Conservation (phyloP, 1,140 invertebrate species). For the Lepidurus arcticus region DNA sequence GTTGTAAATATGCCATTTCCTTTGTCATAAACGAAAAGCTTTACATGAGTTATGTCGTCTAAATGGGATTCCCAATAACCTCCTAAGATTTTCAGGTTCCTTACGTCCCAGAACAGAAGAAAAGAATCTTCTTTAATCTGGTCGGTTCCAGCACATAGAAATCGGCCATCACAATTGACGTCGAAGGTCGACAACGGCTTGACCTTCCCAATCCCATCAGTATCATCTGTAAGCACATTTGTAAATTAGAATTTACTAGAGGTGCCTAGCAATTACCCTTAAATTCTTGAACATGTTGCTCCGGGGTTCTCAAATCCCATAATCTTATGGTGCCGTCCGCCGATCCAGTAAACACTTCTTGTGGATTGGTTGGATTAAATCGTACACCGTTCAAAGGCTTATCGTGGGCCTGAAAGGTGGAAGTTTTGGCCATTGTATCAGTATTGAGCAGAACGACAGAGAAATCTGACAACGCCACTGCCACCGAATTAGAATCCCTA, state of each 20-base stretch:
- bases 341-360: conserved; percentile 56
- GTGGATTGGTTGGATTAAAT: conserved; percentile 54
- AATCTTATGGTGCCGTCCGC: conserved; percentile 55
- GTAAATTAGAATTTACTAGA: conserved; percentile 38
- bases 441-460: conserved; percentile 31
- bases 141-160: conserved; percentile 71
- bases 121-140: conserved; percentile 62
- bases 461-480: conserved; percentile 34
- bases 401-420: conserved; percentile 38
- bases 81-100: conserved; percentile 61
- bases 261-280: conserved; percentile 48
- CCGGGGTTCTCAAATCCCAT: conserved; percentile 58
- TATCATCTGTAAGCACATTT: conserved; percentile 44
- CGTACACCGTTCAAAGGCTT: conserved; percentile 45
- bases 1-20: conserved; percentile 2
- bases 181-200: conserved; percentile 67
- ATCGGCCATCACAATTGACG: conserved; percentile 60
- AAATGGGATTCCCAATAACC: conserved; percentile 80
- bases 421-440: conserved; percentile 33
- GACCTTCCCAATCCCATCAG: conserved; percentile 39
- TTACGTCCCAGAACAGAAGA: conserved; percentile 75
- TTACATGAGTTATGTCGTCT: conserved; percentile 72
- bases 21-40: conserved; percentile 5
- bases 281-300: conserved; percentile 51
- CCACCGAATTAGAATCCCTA: conserved; percentile 20